Evolutionary conservation across 2,113 vertebrate species (phyloP).

Genomic region (Trogon surrucura): DNA sequence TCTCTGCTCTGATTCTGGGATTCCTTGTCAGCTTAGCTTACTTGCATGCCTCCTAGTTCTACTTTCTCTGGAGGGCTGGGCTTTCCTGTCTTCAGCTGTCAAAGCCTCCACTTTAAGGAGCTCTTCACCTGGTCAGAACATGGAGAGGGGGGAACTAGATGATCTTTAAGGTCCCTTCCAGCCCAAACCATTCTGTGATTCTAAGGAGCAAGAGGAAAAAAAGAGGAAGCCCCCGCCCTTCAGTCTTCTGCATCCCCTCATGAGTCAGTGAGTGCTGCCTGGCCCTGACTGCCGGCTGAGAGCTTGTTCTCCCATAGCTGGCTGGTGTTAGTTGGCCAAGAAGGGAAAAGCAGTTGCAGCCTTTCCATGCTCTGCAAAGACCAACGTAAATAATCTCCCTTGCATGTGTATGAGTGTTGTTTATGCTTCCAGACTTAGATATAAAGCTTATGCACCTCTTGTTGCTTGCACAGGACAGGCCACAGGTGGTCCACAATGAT

Average conservation of each 20-base stretch:
- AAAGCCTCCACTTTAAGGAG: background rate
- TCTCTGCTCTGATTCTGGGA: background rate
- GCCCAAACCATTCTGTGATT: background rate
- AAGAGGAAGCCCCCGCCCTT: background rate
- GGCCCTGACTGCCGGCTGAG: background rate
- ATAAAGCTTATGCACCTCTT: background rate
- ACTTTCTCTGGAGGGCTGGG: background rate
- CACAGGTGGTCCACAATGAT: background rate
- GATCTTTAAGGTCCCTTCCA: background rate
- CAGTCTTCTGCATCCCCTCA: background rate
- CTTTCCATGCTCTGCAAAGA: background rate
- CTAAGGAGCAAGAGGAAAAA: background rate
- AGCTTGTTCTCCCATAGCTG: background rate
- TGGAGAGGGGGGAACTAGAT: background rate
- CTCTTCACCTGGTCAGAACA: background rate
- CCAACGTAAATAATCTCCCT: background rate
- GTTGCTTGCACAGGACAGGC: background rate
- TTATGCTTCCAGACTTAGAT: background rate
- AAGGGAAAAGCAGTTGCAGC: background rate
- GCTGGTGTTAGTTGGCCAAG: background rate
- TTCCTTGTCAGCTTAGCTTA: background rate
- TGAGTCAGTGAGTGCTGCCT: background rate
- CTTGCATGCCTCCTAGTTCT: background rate
- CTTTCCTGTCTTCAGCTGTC: background rate
- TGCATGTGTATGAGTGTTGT: background rate